These are phyloP conservation scores for Montipora capitata DNA, from an alignment of 92 coral and sea anemone species.

Conservation along the genomic window DNA sequence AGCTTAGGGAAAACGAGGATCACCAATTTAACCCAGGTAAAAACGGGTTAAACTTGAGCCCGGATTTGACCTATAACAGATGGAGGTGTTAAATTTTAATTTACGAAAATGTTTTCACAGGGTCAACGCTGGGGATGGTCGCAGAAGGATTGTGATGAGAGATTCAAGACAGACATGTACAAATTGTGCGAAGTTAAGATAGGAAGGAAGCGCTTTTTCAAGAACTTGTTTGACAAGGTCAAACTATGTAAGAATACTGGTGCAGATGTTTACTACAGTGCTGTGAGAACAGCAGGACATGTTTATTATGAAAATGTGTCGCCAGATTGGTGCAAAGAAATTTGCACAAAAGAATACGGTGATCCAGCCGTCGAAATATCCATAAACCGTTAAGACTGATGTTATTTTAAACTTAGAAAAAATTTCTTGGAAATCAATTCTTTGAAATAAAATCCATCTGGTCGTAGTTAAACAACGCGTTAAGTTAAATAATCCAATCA, in stretches of 20 bases:
- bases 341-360: constrained; percentile 9
- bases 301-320: not conserved
- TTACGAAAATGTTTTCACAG: constrained; percentile 10
- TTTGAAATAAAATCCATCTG: too few species aligned
- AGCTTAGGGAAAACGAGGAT: too few species aligned
- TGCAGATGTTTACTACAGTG: not conserved
- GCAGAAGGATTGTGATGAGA: constrained; percentile 58
- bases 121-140: constrained; percentile 76
- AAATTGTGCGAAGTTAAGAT: constrained; percentile 31
- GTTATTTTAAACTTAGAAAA: too few species aligned
- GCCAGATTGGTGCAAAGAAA: constrained; percentile 17
- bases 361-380: not conserved
- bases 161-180: constrained; percentile 82
- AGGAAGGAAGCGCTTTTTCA: not conserved
- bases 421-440: too few species aligned
- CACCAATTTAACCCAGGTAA: too few species aligned
- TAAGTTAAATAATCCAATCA: too few species aligned
- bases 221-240: not conserved
- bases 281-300: not conserved
- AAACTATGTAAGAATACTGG: not conserved
- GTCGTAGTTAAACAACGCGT: too few species aligned
- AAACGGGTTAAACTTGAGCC: too few species aligned
- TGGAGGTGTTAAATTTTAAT: too few species aligned
- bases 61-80: too few species aligned
- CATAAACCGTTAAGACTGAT: not conserved